Conservation (phyloP, 53 echinoderm and acorn worm species). For the Astropecten irregularis region DNA sequence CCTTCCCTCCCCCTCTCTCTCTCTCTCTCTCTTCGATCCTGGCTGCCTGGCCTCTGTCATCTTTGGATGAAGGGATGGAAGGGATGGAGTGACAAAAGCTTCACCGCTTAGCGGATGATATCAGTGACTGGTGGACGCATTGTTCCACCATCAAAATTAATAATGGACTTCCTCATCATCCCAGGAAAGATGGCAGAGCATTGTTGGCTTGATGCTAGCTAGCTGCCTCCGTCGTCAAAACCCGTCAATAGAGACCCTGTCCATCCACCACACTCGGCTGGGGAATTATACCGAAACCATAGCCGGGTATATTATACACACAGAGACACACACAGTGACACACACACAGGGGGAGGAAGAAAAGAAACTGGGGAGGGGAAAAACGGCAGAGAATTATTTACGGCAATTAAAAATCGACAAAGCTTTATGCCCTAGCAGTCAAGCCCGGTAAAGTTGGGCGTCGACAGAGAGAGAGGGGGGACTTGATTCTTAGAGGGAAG, state of each 20-base stretch:
- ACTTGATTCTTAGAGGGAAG: neutral
- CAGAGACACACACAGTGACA: too few relatives aligned
- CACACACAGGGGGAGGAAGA: neutral
- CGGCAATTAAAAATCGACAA: conserved; percentile 26
- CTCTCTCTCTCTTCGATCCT: conserved; percentile 2
- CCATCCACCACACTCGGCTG: neutral
- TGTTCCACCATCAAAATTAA: conserved; percentile 34
- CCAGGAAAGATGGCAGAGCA: neutral
- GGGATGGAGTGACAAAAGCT: neutral
- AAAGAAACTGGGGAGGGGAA: neutral
- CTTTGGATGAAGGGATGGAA: neutral
- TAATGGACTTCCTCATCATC: neutral
- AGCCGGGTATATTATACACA: too few relatives aligned
- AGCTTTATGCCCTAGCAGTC: neutral
- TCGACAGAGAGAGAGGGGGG: too few relatives aligned
- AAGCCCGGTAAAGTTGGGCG: neutral
- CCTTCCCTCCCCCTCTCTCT: neutral
- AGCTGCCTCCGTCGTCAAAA: too few relatives aligned
- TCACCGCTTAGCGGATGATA: conserved; percentile 11
- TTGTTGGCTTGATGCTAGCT: too few relatives aligned
- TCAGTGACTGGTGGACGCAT: conserved; percentile 20
- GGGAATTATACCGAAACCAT: neutral
- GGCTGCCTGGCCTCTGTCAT: neutral
- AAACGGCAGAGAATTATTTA: neutral
- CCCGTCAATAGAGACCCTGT: neutral